Percentiles rank a stretch among this genome's conserved stretches.
These are phyloP conservation scores for Theretra japonica DNA, from an alignment of 2,888 invertebrate species.

Conservation along the genomic window DNA sequence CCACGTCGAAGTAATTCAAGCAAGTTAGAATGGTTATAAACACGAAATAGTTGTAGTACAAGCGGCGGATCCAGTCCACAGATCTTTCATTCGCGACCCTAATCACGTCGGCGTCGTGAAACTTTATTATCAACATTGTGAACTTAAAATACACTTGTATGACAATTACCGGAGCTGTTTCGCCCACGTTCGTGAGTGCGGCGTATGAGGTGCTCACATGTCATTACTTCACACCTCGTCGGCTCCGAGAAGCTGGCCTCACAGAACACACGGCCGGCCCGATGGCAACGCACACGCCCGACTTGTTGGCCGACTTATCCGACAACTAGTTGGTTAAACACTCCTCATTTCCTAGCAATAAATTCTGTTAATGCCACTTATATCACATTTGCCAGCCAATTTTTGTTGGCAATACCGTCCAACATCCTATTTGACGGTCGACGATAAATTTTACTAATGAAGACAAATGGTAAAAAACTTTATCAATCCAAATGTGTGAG, in stretches of 20 bases:
- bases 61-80: conserved; percentile 54
- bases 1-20: not conserved
- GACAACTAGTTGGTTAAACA: not conserved
- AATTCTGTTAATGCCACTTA: not conserved
- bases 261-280: conserved; percentile 42
- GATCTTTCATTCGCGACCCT: conserved; percentile 71
- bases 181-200: conserved; percentile 58
- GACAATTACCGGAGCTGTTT: conserved; percentile 73
- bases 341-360: not conserved
- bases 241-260: conserved; percentile 46
- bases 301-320: conserved; percentile 11
- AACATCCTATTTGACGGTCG: not conserved
- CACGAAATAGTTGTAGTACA: conserved; percentile 54
- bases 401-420: not conserved
- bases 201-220: conserved; percentile 71
- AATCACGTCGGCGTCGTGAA: conserved; percentile 69
- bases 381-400: not conserved
- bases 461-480: not conserved
- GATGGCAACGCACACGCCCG: not conserved
- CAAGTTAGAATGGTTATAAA: conserved; percentile 41
- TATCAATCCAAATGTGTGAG: not conserved
- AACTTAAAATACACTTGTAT: conserved; percentile 80
- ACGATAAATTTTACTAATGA: not conserved
- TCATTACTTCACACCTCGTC: conserved; percentile 75
- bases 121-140: conserved; percentile 69